A percentile compares a stretch with the other conserved stretches of the same genome.
These are phyloP conservation scores for Ceuthmochares aereus DNA, from an alignment of 2,113 vertebrate genomes.

Conservation along the genomic window DNA sequence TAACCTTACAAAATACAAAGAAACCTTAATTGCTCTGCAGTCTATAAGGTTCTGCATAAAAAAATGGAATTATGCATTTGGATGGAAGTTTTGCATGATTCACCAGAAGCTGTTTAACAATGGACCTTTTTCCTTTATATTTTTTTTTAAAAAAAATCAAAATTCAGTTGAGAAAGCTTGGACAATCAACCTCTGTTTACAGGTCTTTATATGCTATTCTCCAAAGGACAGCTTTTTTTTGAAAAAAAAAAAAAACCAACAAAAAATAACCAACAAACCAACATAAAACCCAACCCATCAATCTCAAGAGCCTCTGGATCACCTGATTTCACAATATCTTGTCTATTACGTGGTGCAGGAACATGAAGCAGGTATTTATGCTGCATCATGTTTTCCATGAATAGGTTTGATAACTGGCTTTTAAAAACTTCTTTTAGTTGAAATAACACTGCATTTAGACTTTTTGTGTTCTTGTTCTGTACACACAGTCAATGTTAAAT, in stretches of 20 bases:
- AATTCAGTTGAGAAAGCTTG: slow-evolving; percentile 76
- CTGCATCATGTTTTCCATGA: slow-evolving; percentile 1
- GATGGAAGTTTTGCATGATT: slow-evolving; percentile 62
- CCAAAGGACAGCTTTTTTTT: slow-evolving; percentile 70
- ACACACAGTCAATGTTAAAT: neutral
- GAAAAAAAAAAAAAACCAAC: neutral
- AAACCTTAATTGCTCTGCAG: slow-evolving; percentile 57
- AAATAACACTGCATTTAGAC: neutral
- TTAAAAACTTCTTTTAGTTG: neutral
- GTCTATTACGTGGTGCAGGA: slow-evolving; percentile 20
- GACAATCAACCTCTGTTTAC: slow-evolving; percentile 83
- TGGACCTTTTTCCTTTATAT: slow-evolving; percentile 47
- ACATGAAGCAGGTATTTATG: slow-evolving; percentile 58
- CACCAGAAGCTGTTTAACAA: slow-evolving; percentile 48
- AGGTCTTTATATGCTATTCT: slow-evolving; percentile 72
- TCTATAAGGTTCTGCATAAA: slow-evolving; percentile 60
- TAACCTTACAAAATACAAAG: slow-evolving; percentile 78
- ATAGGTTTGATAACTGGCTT: slow-evolving; percentile 5
- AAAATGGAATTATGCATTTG: slow-evolving; percentile 54
- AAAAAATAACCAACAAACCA: neutral
- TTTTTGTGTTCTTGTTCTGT: neutral
- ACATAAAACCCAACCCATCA: neutral
- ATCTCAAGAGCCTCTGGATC: slow-evolving; percentile 56
- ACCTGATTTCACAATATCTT: neutral
- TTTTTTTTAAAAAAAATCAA: slow-evolving; percentile 30